A percentile compares a stretch with the other conserved stretches of the same genome.
Evolutionary conservation across 2,888 invertebrate genomes (phyloP).

Genomic region (Sinotaia quadrata): DNA sequence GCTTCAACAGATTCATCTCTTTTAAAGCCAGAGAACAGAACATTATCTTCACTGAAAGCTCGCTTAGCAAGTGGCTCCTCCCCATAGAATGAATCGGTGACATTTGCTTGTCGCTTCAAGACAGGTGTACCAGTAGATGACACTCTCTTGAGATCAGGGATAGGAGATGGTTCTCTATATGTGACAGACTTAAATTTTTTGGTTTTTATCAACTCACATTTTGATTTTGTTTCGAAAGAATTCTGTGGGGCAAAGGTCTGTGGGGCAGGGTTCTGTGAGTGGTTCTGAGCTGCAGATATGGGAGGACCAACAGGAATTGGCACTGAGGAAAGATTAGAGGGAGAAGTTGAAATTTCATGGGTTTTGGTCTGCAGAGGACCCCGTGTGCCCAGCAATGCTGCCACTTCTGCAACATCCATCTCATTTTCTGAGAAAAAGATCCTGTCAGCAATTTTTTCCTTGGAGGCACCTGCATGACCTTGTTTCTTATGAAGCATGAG

Average conservation of each 20-base stretch:
- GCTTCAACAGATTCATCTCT: conserved; percentile 33
- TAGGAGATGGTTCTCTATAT: conserved; percentile 14
- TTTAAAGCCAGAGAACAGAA: conserved; percentile 11
- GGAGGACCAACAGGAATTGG: background rate
- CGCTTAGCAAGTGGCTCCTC: conserved; percentile 19
- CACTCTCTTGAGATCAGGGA: conserved; percentile 34
- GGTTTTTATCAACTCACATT: conserved; percentile 26
- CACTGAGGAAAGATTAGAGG: background rate
- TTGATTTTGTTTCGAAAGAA: conserved; percentile 28
- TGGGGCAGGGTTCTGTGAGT: conserved; percentile 1
- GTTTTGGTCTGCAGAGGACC: background rate
- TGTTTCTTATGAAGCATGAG: conserved; percentile 52
- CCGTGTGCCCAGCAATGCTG: conserved; percentile 38
- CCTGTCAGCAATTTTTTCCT: conserved; percentile 37
- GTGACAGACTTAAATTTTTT: conserved; percentile 28
- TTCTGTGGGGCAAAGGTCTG: conserved; percentile 13
- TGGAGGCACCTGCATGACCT: conserved; percentile 24
- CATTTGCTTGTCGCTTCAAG: conserved; percentile 36
- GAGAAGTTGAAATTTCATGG: background rate
- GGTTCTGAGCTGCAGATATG: background rate
- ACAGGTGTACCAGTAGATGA: conserved; percentile 38
- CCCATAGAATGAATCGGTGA: conserved; percentile 10
- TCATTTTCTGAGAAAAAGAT: conserved; percentile 51
- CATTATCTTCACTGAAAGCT: conserved; percentile 10
- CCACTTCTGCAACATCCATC: conserved; percentile 50